phyloP scores from a whole-genome alignment of 2,797 vertebrate species.

The Tragopan temminckii region DNA sequence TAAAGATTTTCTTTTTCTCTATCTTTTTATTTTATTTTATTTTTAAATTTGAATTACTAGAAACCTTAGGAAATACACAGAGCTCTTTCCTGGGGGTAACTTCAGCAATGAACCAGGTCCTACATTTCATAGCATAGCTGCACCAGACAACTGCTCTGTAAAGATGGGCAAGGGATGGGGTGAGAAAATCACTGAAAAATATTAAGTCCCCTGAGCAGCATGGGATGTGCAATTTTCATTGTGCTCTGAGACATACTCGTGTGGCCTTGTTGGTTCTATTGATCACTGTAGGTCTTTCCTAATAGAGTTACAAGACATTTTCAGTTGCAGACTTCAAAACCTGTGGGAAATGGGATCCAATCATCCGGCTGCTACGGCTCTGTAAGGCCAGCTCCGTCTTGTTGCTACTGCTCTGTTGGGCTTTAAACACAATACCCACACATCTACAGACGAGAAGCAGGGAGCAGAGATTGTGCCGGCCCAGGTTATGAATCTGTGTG shows the following conservation, averaged over 20 bases:
- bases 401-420: constrained; percentile 73
- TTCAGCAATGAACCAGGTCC: neutral
- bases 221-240: constrained; percentile 69
- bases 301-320: constrained; percentile 82
- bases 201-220: constrained; percentile 70
- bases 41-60: neutral
- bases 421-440: constrained; percentile 68
- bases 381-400: constrained; percentile 77
- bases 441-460: constrained; percentile 11
- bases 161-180: constrained; percentile 38
- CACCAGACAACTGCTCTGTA: neutral
- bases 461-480: constrained; percentile 57
- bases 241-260: constrained; percentile 60
- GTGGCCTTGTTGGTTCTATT: constrained; percentile 78
- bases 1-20: neutral
- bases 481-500: constrained; percentile 10
- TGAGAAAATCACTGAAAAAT: constrained; percentile 71
- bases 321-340: constrained; percentile 56
- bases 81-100: neutral
- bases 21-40: neutral
- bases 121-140: neutral
- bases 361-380: constrained; percentile 51
- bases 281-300: constrained; percentile 78
- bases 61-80: neutral
- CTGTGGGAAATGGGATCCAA: constrained; percentile 67